phyloP scores from a whole-genome alignment of 2,113 vertebrate species.

The Caloenas nicobarica region DNA sequence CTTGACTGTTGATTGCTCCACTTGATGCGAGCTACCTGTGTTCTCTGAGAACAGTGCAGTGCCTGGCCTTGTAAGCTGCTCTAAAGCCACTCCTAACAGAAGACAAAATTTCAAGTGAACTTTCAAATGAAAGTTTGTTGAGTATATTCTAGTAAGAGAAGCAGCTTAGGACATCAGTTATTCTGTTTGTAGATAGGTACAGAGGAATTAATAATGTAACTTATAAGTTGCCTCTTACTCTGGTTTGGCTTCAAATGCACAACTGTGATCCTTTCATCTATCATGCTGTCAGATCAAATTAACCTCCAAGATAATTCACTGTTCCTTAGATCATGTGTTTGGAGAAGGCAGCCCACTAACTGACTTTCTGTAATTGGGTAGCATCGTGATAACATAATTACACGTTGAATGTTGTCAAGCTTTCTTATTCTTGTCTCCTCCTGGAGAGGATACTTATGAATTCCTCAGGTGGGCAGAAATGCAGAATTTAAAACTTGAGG shows the following conservation, averaged over 20 bases:
- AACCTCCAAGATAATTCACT: not conserved
- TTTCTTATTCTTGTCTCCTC: not conserved
- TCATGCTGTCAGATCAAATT: not conserved
- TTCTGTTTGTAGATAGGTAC: slow-evolving; percentile 12
- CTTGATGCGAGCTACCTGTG: not conserved
- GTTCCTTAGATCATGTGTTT: not conserved
- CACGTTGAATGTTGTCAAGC: not conserved
- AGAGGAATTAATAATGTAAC: slow-evolving; percentile 9
- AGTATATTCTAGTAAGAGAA: not conserved
- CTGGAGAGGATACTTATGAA: not conserved
- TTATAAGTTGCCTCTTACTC: not conserved
- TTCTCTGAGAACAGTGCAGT: not conserved
- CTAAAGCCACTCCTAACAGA: not conserved
- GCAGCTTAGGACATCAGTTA: not conserved
- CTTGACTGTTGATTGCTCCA: not conserved
- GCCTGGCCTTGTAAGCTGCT: not conserved
- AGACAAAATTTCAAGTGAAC: not conserved
- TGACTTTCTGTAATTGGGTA: not conserved
- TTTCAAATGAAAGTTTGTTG: not conserved
- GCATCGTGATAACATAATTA: not conserved
- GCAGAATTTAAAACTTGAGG: not conserved
- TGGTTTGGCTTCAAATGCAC: not conserved
- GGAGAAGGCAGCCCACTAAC: not conserved
- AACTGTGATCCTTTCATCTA: slow-evolving; percentile 1
- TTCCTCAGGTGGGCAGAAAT: not conserved